A percentile compares a stretch with the other conserved stretches of the same genome.
phyloP scores from a whole-genome alignment of 1,140 invertebrate genomes.

The Ridgeia piscesae region DNA sequence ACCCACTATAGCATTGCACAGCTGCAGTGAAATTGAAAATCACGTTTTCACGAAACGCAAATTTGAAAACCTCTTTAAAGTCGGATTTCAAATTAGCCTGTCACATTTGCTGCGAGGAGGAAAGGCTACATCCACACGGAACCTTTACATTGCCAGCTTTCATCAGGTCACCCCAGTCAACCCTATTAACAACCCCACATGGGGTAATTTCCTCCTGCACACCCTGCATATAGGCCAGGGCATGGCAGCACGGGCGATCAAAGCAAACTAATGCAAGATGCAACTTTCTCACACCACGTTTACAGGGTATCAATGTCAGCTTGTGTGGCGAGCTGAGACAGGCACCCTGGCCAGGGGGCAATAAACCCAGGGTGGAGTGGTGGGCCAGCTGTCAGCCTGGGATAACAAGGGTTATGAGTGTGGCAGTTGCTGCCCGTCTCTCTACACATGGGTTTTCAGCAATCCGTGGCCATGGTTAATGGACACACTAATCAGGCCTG shows the following conservation, averaged over 20 bases:
- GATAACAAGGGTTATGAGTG: constrained; percentile 5
- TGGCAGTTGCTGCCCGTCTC: neutral
- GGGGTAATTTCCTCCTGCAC: neutral
- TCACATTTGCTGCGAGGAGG: neutral
- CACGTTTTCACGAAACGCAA: neutral
- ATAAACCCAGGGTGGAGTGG: neutral
- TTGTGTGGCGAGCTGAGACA: neutral
- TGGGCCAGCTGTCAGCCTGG: neutral
- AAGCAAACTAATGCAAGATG: neutral
- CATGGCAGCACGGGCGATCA: neutral
- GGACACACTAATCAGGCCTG: neutral
- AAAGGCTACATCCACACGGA: neutral
- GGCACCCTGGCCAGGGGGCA: constrained; percentile 1
- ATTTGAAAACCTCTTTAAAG: neutral
- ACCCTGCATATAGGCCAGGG: neutral
- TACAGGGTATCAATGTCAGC: neutral
- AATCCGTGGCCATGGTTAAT: neutral
- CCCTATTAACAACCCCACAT: constrained; percentile 4
- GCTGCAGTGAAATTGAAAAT: neutral
- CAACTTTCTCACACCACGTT: constrained; percentile 4
- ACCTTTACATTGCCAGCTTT: neutral
- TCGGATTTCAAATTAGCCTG: neutral
- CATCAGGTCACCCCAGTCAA: neutral
- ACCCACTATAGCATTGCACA: neutral
- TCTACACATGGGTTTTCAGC: neutral